Evolutionary conservation across 2,113 vertebrate genomes (phyloP), one percentile per base, ranked within the genome.

Genomic region (Paradisaea rubra): DNA sequence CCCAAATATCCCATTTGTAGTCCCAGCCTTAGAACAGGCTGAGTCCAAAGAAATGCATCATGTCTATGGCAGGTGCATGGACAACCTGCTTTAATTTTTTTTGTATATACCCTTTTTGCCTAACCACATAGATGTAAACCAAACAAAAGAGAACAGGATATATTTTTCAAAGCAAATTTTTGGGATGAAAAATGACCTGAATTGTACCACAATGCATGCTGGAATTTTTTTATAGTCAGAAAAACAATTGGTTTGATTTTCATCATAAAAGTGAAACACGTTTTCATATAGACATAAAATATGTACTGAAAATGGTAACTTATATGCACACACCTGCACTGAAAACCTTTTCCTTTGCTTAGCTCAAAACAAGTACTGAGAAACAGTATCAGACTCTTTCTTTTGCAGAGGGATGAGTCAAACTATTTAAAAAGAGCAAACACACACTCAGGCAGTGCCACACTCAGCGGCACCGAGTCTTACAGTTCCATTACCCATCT

Each of bases 201-300:
- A 28, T 35, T 70, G 49, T 66, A 59, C 45, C 31, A 82, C 5
- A 77, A 66, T 5, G 15, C 42, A 82, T 30, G 4, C 31, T 64
- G 84, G 18, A 92, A 18, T 14, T 20, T 89, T 95, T 97, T 96
- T 87, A 69, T 82, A 77, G 95, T 90, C 72, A 86, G 39, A 86
- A 66, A 92, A 74, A 16, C 50, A 66, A 53, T 41, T 71, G 2
- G 21, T 25, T 84, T 59, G 5, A 59, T 70, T 89, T 84, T 65
- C 54, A 73, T 31, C 22, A 2, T 9, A 50, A 49, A 22, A 78
- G 7, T 6, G 39, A 24, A 63, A 6, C 37, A 31, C 13, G 13
- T 22, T 84, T 81, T 59, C 10, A 22, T 19, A 41, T 0, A 63
- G 25, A 56, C 10, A 18, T 4, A 35, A 63, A 10, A 56, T 16